Percentiles rank a stretch among this genome's conserved stretches.
These are phyloP conservation scores for Onychomys arenicola DNA, from an alignment of 2,797 vertebrate species.

Conservation along the genomic window DNA sequence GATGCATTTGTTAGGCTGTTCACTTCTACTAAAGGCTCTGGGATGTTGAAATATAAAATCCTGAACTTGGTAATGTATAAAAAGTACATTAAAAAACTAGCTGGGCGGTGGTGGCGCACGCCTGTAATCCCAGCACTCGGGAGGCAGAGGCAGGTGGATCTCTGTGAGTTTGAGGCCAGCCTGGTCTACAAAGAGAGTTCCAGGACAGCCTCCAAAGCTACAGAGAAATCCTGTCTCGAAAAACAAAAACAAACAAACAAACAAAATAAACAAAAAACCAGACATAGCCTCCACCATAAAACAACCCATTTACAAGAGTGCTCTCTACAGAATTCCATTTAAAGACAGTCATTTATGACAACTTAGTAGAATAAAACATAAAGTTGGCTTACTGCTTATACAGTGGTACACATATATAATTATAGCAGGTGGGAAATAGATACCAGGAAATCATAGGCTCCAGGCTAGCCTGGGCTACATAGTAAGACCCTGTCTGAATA, in stretches of 20 bases:
- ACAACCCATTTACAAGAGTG: background rate
- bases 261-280: too few species aligned
- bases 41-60: background rate
- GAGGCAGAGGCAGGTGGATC: too few species aligned
- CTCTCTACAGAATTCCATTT: constrained; percentile 39
- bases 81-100: constrained; percentile 9
- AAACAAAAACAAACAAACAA: too few species aligned
- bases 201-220: too few species aligned
- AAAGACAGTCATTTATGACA: constrained; percentile 24
- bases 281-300: background rate
- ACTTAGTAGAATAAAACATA: background rate
- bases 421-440: background rate
- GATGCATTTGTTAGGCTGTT: background rate
- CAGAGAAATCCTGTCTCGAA: too few species aligned
- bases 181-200: too few species aligned
- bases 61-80: background rate
- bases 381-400: background rate
- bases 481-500: background rate
- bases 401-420: background rate
- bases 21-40: background rate
- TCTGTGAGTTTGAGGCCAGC: too few species aligned
- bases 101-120: too few species aligned
- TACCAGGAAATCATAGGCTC: background rate
- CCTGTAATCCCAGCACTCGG: too few species aligned
- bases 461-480: background rate